phyloP scores from a whole-genome alignment of 2,888 invertebrate genomes.

The Meliscaeva auricollis region DNA sequence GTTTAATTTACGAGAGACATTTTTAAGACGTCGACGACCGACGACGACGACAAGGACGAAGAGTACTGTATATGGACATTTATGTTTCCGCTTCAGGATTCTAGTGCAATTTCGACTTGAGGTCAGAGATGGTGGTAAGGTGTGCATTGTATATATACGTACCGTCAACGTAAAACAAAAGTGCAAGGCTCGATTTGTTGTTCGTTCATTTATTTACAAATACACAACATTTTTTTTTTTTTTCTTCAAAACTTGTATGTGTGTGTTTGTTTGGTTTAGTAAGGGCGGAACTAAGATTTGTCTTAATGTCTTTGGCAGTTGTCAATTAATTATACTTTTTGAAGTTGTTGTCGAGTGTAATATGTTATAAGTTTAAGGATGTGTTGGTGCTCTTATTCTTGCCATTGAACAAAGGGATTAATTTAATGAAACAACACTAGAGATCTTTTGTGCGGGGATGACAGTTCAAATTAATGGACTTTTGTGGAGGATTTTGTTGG shows the following conservation, averaged over 20 bases:
- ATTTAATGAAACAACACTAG: conserved; percentile 8
- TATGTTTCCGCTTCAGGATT: conserved; percentile 60
- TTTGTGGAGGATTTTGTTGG: not conserved
- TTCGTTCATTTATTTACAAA: conserved; percentile 36
- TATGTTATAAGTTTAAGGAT: not conserved
- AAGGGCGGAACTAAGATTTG: conserved; percentile 35
- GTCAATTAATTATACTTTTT: conserved; percentile 68
- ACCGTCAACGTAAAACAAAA: no score
- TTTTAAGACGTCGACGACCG: conserved; percentile 58
- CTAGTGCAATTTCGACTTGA: conserved; percentile 40
- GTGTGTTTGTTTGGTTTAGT: no score
- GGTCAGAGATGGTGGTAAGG: conserved; percentile 13
- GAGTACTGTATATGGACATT: conserved; percentile 20
- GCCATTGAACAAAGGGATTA: not conserved
- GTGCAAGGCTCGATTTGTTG: conserved; percentile 11
- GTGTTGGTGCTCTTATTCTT: not conserved
- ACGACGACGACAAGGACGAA: not conserved
- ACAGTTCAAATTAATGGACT: not conserved
- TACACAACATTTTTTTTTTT: conserved; percentile 31
- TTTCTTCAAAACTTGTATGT: not conserved
- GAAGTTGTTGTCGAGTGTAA: conserved; percentile 8
- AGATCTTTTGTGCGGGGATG: not conserved
- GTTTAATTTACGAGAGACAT: conserved; percentile 71
- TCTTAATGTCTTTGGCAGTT: conserved; percentile 69
- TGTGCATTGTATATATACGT: no score